Evolutionary conservation across 2,113 vertebrate species (phyloP), one percentile per base, ranked within the genome.

Genomic region (Mesoclemmys tuberculata): DNA sequence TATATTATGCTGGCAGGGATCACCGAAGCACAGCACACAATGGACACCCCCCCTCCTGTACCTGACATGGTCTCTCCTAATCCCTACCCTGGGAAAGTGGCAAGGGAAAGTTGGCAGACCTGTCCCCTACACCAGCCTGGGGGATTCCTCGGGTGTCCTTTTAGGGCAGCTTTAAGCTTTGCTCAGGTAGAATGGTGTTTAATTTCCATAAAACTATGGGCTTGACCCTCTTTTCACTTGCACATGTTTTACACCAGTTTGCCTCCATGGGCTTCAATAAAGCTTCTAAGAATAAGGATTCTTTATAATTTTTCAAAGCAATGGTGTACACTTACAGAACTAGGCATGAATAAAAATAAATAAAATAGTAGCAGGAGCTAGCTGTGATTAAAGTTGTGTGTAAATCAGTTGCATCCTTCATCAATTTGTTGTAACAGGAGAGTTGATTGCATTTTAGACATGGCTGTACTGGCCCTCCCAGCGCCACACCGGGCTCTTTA

Each of bases 211-310:
- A 29, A 55, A 54, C n/a, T 35, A 11, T 55, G 24, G n/a, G n/a
- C 10, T 26, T 26, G 22, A 38, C 27, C n/a, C n/a, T 55, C n/a
- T 38, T 55, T 81, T 77, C 55, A 11, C 27, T 80, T 75, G 14
- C 5, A 92, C 89, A 81, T 10, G n/a, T 16, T 90, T 80, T 80
- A 6, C 4, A 38, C 83, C 41, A 8, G 31, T 80, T 92, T 94
- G 82, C 49, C 44, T 92, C 71, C 38, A n/a, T 27, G 74, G 49
- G 4, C 24, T 88, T 48, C 82, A 89, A 14, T 6, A 0, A 3
- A 11, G 10, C 91, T 95, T 93, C 90, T 92, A 88, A 82, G 91
- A 82, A 85, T 75, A 90, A 94, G 35, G 46, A 77, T 41, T 94
- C 75, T 55, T 56, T 85, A 46, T 4, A 19, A 52, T 83, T 91